These are phyloP conservation scores for Apotomis capreana DNA, from an alignment of 2,888 invertebrate genomes.

Conservation along the genomic window DNA sequence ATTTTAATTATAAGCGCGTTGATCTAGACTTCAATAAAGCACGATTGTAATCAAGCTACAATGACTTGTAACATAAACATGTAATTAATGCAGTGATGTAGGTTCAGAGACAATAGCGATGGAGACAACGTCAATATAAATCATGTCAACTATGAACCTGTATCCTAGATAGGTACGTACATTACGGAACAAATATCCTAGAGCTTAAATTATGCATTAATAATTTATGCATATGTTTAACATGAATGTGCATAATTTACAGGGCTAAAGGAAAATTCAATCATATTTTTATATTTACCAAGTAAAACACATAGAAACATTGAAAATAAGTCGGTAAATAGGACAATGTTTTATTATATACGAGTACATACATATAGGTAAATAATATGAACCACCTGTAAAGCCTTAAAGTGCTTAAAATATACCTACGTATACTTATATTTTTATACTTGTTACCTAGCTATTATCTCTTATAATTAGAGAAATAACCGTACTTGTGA, in stretches of 20 bases:
- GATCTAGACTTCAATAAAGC: conserved; percentile 9
- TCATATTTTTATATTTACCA: no score
- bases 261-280: neutral
- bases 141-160: conserved; percentile 13
- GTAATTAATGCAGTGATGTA: conserved; percentile 14
- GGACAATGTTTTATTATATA: no score
- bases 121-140: conserved; percentile 12
- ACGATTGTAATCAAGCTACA: conserved; percentile 13
- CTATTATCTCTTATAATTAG: no score
- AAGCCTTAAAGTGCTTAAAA: no score
- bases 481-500: no score
- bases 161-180: conserved; percentile 37
- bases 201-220: conserved; percentile 6
- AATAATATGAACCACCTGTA: no score
- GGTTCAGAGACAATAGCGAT: conserved; percentile 29
- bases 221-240: neutral
- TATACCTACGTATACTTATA: no score
- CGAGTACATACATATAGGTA: no score
- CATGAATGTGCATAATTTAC: neutral
- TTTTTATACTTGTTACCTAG: no score
- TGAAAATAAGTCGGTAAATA: no score
- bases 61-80: conserved; percentile 23
- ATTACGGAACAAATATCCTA: conserved; percentile 26
- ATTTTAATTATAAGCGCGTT: no score
- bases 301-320: no score